A percentile compares a stretch with the other conserved stretches of the same genome.
Conservation (phyloP, 2,113 vertebrate genomes). For the Argyrosomus japonicus region DNA sequence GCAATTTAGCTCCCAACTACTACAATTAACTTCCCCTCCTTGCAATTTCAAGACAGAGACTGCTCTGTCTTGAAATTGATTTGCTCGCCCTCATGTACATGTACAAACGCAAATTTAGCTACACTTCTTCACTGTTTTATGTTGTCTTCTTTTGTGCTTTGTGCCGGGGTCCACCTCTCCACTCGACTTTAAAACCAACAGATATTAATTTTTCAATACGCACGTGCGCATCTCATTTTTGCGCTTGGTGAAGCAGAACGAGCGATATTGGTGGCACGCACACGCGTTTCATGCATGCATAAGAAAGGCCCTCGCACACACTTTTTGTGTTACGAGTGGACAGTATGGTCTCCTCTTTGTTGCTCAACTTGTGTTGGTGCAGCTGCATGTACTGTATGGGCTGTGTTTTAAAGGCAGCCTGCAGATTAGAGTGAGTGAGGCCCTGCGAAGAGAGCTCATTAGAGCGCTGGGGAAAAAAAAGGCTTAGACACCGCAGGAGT, state of each 20-base stretch:
- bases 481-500: slow-evolving; percentile 45
- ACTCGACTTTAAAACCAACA: slow-evolving; percentile 38
- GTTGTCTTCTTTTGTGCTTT: background rate
- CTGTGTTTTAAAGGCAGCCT: slow-evolving; percentile 13
- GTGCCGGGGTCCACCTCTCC: slow-evolving; percentile 12
- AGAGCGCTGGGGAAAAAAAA: slow-evolving; percentile 35
- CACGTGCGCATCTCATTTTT: slow-evolving; percentile 21
- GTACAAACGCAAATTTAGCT: slow-evolving; percentile 7
- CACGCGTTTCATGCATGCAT: slow-evolving; percentile 6
- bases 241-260: slow-evolving; percentile 38
- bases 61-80: background rate
- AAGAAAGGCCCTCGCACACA: background rate
- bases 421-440: slow-evolving; percentile 31
- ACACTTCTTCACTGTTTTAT: background rate
- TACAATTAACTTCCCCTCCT: background rate
- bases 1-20: background rate
- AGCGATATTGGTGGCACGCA: slow-evolving; percentile 3
- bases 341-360: background rate
- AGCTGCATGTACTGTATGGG: background rate
- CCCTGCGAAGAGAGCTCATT: slow-evolving; percentile 61
- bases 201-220: slow-evolving; percentile 27
- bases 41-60: background rate
- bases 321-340: background rate
- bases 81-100: background rate
- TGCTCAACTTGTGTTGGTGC: background rate